Percentiles rank a stretch among this genome's conserved stretches.
Conservation (phyloP, 2,113 vertebrate genomes). For the Oreotrochilus melanogaster region DNA sequence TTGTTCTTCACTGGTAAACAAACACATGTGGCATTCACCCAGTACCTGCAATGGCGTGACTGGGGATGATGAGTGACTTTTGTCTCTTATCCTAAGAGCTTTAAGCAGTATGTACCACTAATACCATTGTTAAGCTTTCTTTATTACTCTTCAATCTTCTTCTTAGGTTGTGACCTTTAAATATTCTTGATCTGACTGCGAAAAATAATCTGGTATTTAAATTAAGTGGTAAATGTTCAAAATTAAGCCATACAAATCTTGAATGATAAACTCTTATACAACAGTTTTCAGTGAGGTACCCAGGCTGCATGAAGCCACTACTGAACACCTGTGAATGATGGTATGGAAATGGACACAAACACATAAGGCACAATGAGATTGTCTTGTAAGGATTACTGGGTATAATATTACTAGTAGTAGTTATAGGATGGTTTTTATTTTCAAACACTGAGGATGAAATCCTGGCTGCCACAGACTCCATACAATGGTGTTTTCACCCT, state of each 20-base stretch:
- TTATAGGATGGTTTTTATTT: not conserved
- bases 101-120: not conserved
- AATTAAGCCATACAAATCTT: constrained; percentile 3
- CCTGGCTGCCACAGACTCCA: not conserved
- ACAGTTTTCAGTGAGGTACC: not conserved
- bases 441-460: not conserved
- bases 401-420: not conserved
- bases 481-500: not conserved
- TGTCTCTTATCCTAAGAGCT: not conserved
- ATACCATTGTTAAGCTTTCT: not conserved
- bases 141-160: not conserved
- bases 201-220: constrained; percentile 26
- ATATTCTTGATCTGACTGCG: constrained; percentile 8
- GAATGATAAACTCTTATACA: not conserved
- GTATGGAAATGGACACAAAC: not conserved
- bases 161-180: not conserved
- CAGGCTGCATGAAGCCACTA: not conserved
- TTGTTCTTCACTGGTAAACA: not conserved
- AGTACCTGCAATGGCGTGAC: not conserved
- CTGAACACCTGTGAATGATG: not conserved
- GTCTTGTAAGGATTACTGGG: not conserved
- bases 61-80: not conserved
- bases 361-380: not conserved
- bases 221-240: not conserved
- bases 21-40: not conserved